Evolutionary conservation across 2,888 invertebrate genomes (phyloP), one percentile per base, ranked within the genome.

Genomic region (Xanthostigma xanthostigma): DNA sequence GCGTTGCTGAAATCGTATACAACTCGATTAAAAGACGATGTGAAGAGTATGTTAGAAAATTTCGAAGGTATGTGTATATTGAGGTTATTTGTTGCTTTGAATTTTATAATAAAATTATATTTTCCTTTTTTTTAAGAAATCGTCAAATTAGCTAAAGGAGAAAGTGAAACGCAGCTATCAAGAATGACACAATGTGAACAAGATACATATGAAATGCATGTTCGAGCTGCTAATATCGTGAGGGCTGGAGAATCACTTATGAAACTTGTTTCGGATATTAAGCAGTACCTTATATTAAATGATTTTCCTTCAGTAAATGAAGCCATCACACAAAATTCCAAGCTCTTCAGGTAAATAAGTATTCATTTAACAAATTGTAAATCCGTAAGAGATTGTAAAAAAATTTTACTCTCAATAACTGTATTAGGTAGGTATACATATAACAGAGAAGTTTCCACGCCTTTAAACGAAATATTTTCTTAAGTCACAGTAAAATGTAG

Each of bases 251-350:
- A 97, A 71, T 94, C 95, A 0, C 67, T 98, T 27, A 91, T 95
- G 87, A 96, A 96, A 66, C 72, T 98, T 34, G 94, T 96, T 1
- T 92, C 95, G 0, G 96, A 97, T 64, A 90, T 98, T 53, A 97
- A 97, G 62, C 96, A 98, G 63, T 98, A 96, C 66, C 72, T 97
- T 41, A 95, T 97, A 59, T 74, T 98, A 14, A 97, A 97, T 66
- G 97, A 98, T 68, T 98, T 98, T 64, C 94, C 94, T 41, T 94
- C 95, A 2, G 92, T 97, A 0, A 97, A 97, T 65, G 94, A 96
- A 62, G 91, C 95, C 0, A 96, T 97, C 53, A 84, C 88, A n/a
- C 85, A 88, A 57, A 94, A 93, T 63, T 90, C 90, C 0, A 87
- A 89, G 63, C 67, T 92, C 10, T 93, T 90, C 62, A 61, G 67